Evolutionary conservation across 1,140 invertebrate genomes (phyloP).

Genomic region (Bombus confusus): DNA sequence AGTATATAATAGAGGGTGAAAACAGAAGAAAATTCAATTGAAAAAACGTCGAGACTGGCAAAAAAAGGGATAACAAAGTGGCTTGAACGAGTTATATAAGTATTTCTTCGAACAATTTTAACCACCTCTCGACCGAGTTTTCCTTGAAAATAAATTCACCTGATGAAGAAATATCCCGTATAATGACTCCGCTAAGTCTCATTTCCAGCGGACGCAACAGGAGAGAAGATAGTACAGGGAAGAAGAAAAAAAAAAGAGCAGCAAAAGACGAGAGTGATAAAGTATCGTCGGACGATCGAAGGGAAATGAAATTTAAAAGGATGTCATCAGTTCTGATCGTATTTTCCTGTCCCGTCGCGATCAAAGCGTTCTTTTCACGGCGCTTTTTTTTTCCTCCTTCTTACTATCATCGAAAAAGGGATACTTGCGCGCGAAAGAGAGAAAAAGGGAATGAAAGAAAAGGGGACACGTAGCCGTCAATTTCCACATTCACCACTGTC

Average conservation of each 20-base stretch:
- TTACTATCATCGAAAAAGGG: not conserved
- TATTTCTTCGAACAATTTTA: not conserved
- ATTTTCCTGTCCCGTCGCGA: not conserved
- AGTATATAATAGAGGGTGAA: no score
- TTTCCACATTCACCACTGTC: constrained; percentile 37
- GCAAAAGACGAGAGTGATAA: not conserved
- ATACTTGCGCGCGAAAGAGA: not conserved
- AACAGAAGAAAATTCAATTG: no score
- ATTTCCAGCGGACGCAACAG: constrained; percentile 1
- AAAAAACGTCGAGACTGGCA: no score
- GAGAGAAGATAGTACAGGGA: not conserved
- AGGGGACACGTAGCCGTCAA: constrained; percentile 16
- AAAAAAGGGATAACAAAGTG: no score
- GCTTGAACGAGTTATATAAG: not conserved
- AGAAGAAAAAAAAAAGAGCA: not conserved
- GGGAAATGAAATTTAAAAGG: constrained; percentile 35
- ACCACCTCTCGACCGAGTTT: not conserved
- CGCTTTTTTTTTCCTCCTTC: not conserved
- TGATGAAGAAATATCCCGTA: not conserved
- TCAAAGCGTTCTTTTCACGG: constrained; percentile 16
- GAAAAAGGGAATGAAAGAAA: not conserved
- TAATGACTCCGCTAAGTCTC: not conserved
- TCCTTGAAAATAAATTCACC: not conserved
- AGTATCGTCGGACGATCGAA: not conserved
- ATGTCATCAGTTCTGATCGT: constrained; percentile 10